Percentiles rank a stretch among this genome's conserved stretches.
Conservation (phyloP, 2,113 vertebrate species). For the Turdus rufiventris region DNA sequence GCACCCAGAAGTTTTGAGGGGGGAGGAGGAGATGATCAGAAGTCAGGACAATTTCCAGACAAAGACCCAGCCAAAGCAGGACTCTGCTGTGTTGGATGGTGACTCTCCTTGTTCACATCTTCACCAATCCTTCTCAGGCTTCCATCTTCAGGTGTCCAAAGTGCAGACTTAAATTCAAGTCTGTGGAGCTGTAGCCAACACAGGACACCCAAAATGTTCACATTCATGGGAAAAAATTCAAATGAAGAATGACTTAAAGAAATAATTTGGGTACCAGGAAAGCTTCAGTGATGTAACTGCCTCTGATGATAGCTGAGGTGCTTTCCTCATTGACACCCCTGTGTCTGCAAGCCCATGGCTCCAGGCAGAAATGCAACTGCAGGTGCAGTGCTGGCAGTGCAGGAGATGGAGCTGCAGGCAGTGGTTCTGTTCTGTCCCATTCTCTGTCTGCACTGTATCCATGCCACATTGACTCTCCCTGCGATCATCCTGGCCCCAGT, state of each 20-base stretch:
- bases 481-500: background rate
- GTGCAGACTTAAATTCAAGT: fast-evolving
- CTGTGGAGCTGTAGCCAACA: background rate
- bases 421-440: background rate
- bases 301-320: background rate
- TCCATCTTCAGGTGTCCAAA: background rate
- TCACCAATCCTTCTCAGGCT: background rate
- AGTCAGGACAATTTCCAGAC: background rate
- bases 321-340: background rate
- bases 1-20: background rate
- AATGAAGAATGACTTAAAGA: background rate
- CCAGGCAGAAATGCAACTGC: background rate
- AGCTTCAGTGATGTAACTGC: background rate
- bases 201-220: background rate
- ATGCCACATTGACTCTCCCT: background rate
- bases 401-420: background rate
- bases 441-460: background rate
- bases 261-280: background rate
- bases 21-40: background rate
- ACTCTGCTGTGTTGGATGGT: background rate
- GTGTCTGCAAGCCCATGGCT: background rate
- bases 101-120: background rate
- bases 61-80: background rate
- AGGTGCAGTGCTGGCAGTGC: background rate
- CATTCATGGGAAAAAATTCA: background rate